Base-by-base conservation (phyloP, 1,140 invertebrate genomes). In the Eumeta japonica region DNA sequence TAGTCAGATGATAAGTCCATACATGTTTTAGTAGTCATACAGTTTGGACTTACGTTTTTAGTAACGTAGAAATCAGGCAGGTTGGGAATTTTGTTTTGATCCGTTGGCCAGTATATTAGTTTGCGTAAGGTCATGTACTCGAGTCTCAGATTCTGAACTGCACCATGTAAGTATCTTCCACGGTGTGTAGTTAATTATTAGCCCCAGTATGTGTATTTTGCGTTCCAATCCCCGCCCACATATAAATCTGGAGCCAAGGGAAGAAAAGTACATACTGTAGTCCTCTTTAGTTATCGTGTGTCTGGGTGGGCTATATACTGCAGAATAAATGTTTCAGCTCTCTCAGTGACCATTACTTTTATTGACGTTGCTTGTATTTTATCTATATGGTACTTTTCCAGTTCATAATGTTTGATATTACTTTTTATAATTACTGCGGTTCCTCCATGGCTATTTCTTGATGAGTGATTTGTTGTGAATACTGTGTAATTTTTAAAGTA, bases 361-460 rank as follows among this genome's bases (percentile, higher is more conserved):
- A 48, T 15, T 5, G 38, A 19, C 4, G 35, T n/a, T n/a, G n/a
- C n/a, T n/a, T n/a, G n/a, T n/a, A n/a, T n/a, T n/a, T n/a, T n/a
- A n/a, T n/a, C n/a, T 37, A n/a, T 41, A 41, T 37, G 42, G 46
- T 10, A 49, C 19, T 28, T 34, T 35, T 47, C 32, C 3, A n/a
- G n/a, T n/a, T n/a, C n/a, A n/a, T n/a, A n/a, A n/a, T n/a, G n/a
- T n/a, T n/a, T n/a, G n/a, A n/a, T 40, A 10, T 47, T 33, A 10
- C 10, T 37, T 40, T 40, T 43, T 10, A 43, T 16, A 10, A 48
- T 36, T 15, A 45, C 36, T 16, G 46, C 42, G 10, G 39, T 41
- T 30, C 46, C 41, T 11, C 41, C 39, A 7, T n/a, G n/a, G n/a
- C n/a, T n/a, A n/a, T n/a, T n/a, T n/a, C n/a, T n/a, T n/a, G n/a